Percentiles rank a stretch among this genome's conserved stretches.
Conservation (phyloP, 53 echinoderm and acorn worm genomes). For the Stichopus horrens region DNA sequence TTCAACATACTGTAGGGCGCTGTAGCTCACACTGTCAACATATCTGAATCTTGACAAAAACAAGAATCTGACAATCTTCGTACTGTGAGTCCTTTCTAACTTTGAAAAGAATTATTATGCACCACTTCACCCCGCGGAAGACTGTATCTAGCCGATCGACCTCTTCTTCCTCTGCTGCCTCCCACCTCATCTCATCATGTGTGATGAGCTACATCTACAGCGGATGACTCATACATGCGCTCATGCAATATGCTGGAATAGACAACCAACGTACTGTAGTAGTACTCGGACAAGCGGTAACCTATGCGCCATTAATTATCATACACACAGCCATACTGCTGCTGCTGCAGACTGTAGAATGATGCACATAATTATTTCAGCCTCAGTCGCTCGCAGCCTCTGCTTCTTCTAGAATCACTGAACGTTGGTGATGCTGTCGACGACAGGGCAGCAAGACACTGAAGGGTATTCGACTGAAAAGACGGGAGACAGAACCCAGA, state of each 20-base stretch:
- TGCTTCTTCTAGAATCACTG: background rate
- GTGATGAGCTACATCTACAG: background rate
- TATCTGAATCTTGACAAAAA: too few relatives aligned
- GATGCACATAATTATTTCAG: slow-evolving; percentile 46
- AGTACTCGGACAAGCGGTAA: too few relatives aligned
- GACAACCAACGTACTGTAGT: background rate
- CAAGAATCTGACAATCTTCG: too few relatives aligned
- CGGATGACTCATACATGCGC: background rate
- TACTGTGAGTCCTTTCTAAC: too few relatives aligned
- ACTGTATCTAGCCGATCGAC: background rate
- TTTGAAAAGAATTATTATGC: background rate
- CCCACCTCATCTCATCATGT: background rate
- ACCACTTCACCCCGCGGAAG: background rate
- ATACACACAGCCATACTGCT: slow-evolving; percentile 9
- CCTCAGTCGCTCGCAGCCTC: slow-evolving; percentile 3
- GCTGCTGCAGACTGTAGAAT: background rate
- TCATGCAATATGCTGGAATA: background rate
- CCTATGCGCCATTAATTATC: slow-evolving; percentile 24
- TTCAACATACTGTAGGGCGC: too few relatives aligned
- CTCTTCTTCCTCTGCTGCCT: background rate
- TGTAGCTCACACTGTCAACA: too few relatives aligned
- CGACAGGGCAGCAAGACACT: background rate
- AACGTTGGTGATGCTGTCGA: background rate
- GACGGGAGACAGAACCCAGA: background rate
- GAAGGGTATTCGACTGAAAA: background rate